A percentile compares a stretch with the other conserved stretches of the same genome.
phyloP scores from a whole-genome alignment of 2,113 vertebrate species.

The Eulacestoma nigropectus region DNA sequence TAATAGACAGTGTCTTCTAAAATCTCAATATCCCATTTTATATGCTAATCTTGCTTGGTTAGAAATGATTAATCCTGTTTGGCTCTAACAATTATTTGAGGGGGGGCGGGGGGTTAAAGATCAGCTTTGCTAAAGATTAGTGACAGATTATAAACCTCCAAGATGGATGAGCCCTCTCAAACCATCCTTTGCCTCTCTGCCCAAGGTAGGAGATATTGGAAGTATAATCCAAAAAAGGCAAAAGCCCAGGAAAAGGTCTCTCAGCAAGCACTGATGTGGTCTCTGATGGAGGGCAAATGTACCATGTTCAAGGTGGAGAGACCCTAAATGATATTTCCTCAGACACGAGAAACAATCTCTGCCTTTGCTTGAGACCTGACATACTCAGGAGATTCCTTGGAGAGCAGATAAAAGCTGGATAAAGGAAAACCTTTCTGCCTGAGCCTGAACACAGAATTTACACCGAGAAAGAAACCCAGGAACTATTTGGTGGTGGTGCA shows the following conservation, averaged over 20 bases:
- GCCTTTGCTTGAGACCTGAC: background rate
- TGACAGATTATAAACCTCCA: background rate
- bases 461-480: background rate
- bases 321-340: background rate
- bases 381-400: background rate
- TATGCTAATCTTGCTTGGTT: background rate
- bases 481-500: background rate
- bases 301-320: background rate
- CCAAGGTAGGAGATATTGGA: background rate
- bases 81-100: background rate
- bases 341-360: background rate
- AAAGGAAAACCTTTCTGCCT: background rate
- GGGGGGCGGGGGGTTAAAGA: fast-evolving
- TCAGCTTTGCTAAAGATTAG: background rate
- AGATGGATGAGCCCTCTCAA: background rate
- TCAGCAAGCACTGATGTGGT: background rate
- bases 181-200: background rate
- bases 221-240: background rate
- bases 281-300: background rate
- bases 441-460: background rate
- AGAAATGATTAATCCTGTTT: background rate
- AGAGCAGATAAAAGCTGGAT: background rate
- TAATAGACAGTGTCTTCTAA: background rate
- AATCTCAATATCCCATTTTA: background rate
- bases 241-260: background rate